Base-by-base conservation (phyloP, 2,797 vertebrate species). In the Gambusia yucatana region DNA sequence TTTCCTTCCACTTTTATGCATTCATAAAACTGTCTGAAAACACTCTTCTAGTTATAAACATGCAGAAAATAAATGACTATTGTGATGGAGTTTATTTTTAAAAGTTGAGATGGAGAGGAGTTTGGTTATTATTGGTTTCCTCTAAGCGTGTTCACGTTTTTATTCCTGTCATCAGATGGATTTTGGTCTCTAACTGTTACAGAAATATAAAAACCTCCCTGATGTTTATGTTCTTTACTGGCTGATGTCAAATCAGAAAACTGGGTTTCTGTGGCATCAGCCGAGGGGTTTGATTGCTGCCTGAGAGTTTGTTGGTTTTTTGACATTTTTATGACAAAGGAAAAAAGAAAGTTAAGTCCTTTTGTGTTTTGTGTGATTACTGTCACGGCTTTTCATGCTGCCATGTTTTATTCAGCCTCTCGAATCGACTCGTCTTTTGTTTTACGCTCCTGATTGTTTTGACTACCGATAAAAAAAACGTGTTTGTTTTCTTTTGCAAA, bases 111-210 rank as follows among this genome's bases (percentile, higher is more conserved):
- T 5, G 33, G 70, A 86, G 78, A 86, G 73, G 81, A 46, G 10
- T 5, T 3, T 44, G 9, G 67, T 43, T 11, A 14, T 72, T 17
- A n/a, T 33, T 25, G 2, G 28, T 84, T 89, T 77, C 84, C 81
- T 87, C 87, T 81, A 76, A 89, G 87, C 36, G 39, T 83, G 85
- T 83, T 83, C 77, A 73, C 86, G 80, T 82, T 75, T 46, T 3
- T 10, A 43, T 86, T 79, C 81, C 83, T 89, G 81, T 94, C 91
- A 91, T 93, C 92, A 91, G 91, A 89, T 84, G 72, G 84, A 84
- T 80, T 75, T 78, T 55, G 1, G 16, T 9, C 1, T 52, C 50
- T 52, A 20, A 2, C 25, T 1, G 22, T n/a, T n/a, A 28, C 11
- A 33, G 7, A 59, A 61, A 55, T 73, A 71, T 59, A 80, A 78